Conservation (phyloP, 2,888 invertebrate genomes). For the Seira sanloemensis region DNA sequence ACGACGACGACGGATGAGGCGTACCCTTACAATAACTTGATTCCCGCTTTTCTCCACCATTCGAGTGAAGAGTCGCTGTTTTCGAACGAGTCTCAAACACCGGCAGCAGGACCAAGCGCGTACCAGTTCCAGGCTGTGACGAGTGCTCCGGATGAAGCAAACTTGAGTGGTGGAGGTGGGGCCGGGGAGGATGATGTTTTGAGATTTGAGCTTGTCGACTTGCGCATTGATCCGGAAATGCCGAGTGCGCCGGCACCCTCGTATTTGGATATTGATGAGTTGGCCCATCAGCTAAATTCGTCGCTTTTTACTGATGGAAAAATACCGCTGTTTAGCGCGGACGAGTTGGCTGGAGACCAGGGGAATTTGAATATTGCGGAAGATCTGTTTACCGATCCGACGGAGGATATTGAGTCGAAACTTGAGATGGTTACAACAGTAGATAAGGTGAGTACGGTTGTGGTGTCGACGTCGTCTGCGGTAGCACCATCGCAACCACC, state of each 20-base stretch:
- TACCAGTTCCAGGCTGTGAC: neutral
- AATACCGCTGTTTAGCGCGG: constrained; percentile 26
- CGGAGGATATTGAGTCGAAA: neutral
- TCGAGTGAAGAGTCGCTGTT: constrained; percentile 65
- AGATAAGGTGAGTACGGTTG: neutral
- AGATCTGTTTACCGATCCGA: neutral
- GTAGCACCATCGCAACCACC: neutral
- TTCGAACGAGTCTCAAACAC: constrained; percentile 37
- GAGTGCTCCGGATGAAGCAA: constrained; percentile 1
- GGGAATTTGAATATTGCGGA: neutral
- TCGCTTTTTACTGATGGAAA: constrained; percentile 65
- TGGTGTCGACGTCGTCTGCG: neutral
- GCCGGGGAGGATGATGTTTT: constrained; percentile 45
- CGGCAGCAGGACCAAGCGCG: neutral
- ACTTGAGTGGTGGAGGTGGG: too few relatives aligned
- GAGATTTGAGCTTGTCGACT: constrained; percentile 50
- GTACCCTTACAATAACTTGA: constrained; percentile 30
- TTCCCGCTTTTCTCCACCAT: constrained; percentile 63
- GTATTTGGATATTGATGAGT: constrained; percentile 68
- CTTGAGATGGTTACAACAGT: neutral
- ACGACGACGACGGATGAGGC: constrained; percentile 16
- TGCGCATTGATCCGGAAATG: constrained; percentile 48
- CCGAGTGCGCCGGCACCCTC: constrained; percentile 46
- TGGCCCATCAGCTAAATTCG: constrained; percentile 68
- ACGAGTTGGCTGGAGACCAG: neutral